Evolutionary conservation across 37 sponge, comb jelly and placozoan genomes (phyloP).

Genomic region (Hormiphora californensis): DNA sequence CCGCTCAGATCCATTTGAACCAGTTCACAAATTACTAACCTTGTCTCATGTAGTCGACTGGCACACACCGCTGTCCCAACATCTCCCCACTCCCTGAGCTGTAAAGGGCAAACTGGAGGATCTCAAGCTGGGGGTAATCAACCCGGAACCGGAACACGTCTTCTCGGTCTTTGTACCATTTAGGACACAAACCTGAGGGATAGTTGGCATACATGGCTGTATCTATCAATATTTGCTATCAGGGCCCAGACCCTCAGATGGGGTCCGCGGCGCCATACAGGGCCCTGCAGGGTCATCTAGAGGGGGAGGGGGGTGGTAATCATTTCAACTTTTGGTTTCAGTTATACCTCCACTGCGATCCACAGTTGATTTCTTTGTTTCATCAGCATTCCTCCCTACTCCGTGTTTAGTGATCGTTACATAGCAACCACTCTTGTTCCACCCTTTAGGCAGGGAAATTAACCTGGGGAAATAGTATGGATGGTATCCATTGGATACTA

Average conservation of each 20-base stretch:
- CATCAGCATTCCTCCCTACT: background rate
- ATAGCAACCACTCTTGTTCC: constrained; percentile 21
- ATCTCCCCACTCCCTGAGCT: background rate
- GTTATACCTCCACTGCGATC: no score
- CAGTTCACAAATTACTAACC: background rate
- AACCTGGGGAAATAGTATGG: background rate
- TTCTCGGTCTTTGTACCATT: constrained; percentile 5
- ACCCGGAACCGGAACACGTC: background rate
- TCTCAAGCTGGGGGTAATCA: background rate
- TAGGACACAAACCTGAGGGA: constrained; percentile 10
- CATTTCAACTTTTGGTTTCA: no score
- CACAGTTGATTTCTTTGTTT: background rate
- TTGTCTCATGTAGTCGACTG: constrained; percentile 45
- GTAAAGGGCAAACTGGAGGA: background rate
- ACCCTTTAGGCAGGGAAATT: constrained; percentile 10
- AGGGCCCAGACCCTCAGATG: no score
- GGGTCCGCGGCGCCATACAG: no score
- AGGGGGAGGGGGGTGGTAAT: no score
- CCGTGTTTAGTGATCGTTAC: background rate
- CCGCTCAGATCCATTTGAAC: no score
- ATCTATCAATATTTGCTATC: no score
- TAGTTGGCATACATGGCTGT: no score
- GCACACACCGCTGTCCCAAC: constrained; percentile 25
- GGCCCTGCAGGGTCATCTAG: no score
- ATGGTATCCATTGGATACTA: no score